Percentiles rank a stretch among this genome's conserved stretches.
Evolutionary conservation across 92 coral and sea anemone genomes (phyloP).

Genomic region (Phenganax stokvisi): DNA sequence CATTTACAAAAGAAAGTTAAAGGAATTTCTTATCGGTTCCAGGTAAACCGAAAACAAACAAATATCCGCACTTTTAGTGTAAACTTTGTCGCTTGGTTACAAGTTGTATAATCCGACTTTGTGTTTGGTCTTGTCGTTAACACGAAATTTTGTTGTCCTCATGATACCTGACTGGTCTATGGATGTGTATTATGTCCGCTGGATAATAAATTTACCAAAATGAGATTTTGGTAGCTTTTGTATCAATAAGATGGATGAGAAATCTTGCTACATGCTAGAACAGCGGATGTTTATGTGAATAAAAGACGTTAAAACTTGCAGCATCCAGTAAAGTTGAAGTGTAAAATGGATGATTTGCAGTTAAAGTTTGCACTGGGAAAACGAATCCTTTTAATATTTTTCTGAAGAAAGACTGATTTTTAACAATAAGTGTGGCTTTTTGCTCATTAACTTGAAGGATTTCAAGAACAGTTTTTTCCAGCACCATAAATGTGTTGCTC

Average conservation of each 20-base stretch:
- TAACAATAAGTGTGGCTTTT: too few species aligned
- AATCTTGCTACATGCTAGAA: background rate
- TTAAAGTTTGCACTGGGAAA: too few species aligned
- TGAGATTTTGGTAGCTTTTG: background rate
- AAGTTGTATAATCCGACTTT: too few species aligned
- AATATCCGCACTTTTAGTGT: background rate
- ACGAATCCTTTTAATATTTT: too few species aligned
- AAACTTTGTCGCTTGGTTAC: constrained; percentile 15
- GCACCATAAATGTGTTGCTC: constrained; percentile 30
- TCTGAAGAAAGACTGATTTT: too few species aligned
- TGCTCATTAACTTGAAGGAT: background rate
- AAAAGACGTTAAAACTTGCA: too few species aligned
- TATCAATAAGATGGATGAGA: background rate
- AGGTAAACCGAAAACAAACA: background rate
- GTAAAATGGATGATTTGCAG: too few species aligned
- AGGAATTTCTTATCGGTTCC: background rate
- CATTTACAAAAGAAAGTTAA: background rate
- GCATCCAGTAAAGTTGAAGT: too few species aligned
- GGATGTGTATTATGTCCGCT: background rate
- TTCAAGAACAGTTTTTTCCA: background rate
- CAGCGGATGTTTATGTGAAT: too few species aligned
- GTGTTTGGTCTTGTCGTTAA: background rate
- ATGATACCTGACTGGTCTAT: background rate
- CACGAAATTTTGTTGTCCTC: background rate
- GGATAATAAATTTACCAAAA: background rate